Percentiles rank a stretch among this genome's conserved stretches.
Conservation (phyloP, 2,113 vertebrate genomes). For the Rhizomys pruinosus region DNA sequence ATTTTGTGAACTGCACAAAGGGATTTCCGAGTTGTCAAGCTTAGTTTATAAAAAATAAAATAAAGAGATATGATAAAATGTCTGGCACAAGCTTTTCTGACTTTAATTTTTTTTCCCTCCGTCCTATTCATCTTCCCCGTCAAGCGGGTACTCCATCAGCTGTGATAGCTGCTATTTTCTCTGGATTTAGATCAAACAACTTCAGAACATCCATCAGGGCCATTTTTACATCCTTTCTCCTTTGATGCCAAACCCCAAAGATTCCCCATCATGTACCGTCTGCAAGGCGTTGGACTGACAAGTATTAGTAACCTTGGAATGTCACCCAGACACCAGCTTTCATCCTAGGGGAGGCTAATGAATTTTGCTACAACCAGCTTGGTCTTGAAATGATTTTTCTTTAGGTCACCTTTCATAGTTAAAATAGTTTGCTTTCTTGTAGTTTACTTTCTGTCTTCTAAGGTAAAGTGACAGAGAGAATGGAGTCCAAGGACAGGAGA, state of each 20-base stretch:
- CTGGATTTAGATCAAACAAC: constrained; percentile 84
- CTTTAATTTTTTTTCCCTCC: constrained; percentile 81
- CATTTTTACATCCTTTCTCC: constrained; percentile 84
- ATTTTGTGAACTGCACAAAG: constrained; percentile 82
- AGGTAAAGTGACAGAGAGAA: constrained; percentile 41
- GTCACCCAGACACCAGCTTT: constrained; percentile 82
- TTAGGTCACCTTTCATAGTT: constrained; percentile 84
- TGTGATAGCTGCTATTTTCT: constrained; percentile 83
- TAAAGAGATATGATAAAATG: constrained; percentile 86
- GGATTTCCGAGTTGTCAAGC: constrained; percentile 83
- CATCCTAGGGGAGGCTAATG: constrained; percentile 84
- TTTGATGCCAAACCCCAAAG: constrained; percentile 84
- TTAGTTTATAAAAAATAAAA: constrained; percentile 83
- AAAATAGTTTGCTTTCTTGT: constrained; percentile 82
- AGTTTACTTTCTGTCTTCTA: constrained; percentile 70
- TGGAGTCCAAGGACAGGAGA: background rate
- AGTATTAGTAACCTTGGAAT: constrained; percentile 83
- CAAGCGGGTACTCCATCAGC: constrained; percentile 83
- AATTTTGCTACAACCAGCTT: constrained; percentile 83
- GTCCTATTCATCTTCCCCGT: constrained; percentile 86
- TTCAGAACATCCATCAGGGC: constrained; percentile 83
- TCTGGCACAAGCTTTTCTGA: constrained; percentile 83
- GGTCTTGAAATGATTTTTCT: constrained; percentile 84
- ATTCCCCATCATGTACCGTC: constrained; percentile 81
- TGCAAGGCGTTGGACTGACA: constrained; percentile 79